Evolutionary conservation across 2,797 vertebrate species (phyloP).

Genomic region (Ataeniobius toweri): DNA sequence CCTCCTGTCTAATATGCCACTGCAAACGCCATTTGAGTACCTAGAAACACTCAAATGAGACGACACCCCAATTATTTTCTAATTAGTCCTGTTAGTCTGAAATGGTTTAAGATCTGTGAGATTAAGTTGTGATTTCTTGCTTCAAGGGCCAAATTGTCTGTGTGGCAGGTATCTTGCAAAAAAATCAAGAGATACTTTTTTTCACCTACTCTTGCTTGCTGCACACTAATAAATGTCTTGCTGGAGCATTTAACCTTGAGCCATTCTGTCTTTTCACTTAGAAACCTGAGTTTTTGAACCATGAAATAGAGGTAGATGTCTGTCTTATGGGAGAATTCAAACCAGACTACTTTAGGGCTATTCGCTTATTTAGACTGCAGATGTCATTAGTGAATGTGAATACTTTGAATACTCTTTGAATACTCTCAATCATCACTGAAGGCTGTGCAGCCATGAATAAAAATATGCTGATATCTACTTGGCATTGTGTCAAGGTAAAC

Average conservation of each 20-base stretch:
- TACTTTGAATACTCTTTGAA: not conserved
- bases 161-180: conserved; percentile 55
- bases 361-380: conserved; percentile 61
- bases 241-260: conserved; percentile 76
- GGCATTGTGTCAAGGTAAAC: not conserved
- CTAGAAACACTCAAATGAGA: conserved; percentile 5
- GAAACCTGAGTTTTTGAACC: conserved; percentile 71
- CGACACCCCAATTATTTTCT: conserved; percentile 17
- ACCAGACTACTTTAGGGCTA: conserved; percentile 54
- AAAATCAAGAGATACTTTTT: conserved; percentile 61
- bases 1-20: conserved; percentile 14
- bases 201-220: conserved; percentile 58
- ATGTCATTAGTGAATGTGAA: conserved; percentile 26
- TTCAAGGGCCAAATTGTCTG: conserved; percentile 46
- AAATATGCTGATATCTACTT: not conserved
- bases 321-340: conserved; percentile 65
- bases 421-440: not conserved
- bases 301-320: conserved; percentile 75
- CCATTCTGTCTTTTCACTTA: conserved; percentile 72
- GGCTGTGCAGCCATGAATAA: not conserved
- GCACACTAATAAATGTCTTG: conserved; percentile 75
- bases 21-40: conserved; percentile 5
- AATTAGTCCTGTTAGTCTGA: conserved; percentile 44
- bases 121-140: conserved; percentile 46
- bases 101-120: conserved; percentile 35